phyloP scores from a whole-genome alignment of 2,888 invertebrate genomes.

The Parascotia fuliginaria region DNA sequence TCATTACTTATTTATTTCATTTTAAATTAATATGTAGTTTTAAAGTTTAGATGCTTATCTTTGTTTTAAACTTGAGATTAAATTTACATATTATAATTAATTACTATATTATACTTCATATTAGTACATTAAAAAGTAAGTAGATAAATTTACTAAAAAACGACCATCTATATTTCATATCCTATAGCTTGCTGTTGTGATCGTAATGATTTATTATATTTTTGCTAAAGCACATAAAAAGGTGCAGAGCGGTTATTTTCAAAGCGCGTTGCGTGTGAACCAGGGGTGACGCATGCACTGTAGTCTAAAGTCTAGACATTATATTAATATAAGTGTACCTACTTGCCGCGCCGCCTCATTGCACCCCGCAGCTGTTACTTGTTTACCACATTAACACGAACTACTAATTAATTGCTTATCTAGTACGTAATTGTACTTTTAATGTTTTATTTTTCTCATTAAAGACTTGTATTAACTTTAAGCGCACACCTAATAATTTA shows the following conservation, averaged over 20 bases:
- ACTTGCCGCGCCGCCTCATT: conserved; percentile 58
- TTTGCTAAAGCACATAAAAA: conserved; percentile 43
- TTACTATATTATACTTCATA: too few relatives aligned
- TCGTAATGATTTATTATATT: conserved; percentile 33
- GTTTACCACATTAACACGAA: conserved; percentile 68
- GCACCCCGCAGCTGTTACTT: conserved; percentile 69
- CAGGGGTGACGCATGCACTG: conserved; percentile 70
- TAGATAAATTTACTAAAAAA: background rate
- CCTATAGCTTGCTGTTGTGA: too few relatives aligned
- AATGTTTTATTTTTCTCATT: conserved; percentile 22
- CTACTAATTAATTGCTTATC: conserved; percentile 75
- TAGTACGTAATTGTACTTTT: conserved; percentile 30
- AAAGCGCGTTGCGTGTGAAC: conserved; percentile 78
- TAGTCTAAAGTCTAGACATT: conserved; percentile 69
- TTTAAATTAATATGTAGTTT: too few relatives aligned
- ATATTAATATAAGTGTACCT: conserved; percentile 53
- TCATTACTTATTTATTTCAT: too few relatives aligned
- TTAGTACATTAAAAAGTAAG: too few relatives aligned
- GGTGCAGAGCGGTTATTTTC: conserved; percentile 60
- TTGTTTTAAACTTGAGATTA: too few relatives aligned
- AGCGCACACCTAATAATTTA: conserved; percentile 13
- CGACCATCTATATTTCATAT: background rate
- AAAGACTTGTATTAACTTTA: background rate
- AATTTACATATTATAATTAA: too few relatives aligned
- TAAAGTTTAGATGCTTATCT: too few relatives aligned